Conservation (phyloP, 2,113 vertebrate species). For the Phycodurus eques region DNA sequence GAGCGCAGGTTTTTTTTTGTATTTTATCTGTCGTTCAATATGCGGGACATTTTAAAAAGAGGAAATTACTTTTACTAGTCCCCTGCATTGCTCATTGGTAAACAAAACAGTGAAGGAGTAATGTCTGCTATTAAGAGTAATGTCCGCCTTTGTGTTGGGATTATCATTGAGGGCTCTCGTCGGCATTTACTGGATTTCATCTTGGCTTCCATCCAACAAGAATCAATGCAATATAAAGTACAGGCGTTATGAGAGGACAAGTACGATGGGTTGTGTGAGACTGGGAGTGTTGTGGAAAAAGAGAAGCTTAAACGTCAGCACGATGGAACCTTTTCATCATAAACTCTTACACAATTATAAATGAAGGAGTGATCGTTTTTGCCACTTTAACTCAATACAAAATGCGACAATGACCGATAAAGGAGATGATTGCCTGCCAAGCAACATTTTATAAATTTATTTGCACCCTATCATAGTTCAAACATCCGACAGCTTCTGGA, state of each 20-base stretch:
- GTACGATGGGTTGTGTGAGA: background rate
- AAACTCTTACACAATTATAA: slow-evolving; percentile 14
- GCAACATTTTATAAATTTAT: slow-evolving; percentile 13
- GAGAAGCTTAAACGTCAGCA: slow-evolving; percentile 41
- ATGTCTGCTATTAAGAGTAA: slow-evolving; percentile 51
- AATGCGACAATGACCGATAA: slow-evolving; percentile 25
- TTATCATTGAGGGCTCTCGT: slow-evolving; percentile 31
- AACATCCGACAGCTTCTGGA: slow-evolving; percentile 22
- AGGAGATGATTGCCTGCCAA: slow-evolving; percentile 22
- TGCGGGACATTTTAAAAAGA: slow-evolving; percentile 33
- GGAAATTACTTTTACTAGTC: slow-evolving; percentile 29
- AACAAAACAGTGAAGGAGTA: slow-evolving; percentile 36
- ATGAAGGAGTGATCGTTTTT: slow-evolving; percentile 16
- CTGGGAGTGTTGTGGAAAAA: slow-evolving; percentile 7
- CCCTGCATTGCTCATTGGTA: slow-evolving; percentile 16
- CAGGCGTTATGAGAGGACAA: background rate
- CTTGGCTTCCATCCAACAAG: background rate
- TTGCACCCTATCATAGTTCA: slow-evolving; percentile 23
- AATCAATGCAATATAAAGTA: background rate
- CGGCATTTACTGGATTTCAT: slow-evolving; percentile 8
- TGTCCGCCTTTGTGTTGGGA: slow-evolving; percentile 33
- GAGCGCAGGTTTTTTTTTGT: background rate
- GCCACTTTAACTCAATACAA: slow-evolving; percentile 11
- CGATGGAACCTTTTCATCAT: slow-evolving; percentile 16
- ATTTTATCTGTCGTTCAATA: background rate